These are phyloP conservation scores for Nymphicus hollandicus DNA, from an alignment of 2,113 vertebrate genomes.

Conservation along the genomic window DNA sequence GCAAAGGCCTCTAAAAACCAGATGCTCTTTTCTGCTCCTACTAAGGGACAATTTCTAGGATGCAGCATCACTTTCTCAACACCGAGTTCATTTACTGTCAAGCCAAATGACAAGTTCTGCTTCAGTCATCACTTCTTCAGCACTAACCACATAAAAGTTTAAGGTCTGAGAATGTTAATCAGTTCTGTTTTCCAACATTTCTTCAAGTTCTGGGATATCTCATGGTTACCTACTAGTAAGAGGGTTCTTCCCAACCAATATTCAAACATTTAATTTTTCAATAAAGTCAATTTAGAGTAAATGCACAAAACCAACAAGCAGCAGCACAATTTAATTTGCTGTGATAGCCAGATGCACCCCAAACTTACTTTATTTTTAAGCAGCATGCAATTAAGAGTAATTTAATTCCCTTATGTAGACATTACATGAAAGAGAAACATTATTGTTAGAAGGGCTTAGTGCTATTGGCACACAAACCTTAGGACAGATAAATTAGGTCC, in stretches of 20 bases:
- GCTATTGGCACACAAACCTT: slow-evolving; percentile 54
- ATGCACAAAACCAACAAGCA: slow-evolving; percentile 28
- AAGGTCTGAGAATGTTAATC: background rate
- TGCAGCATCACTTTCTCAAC: background rate
- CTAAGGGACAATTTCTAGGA: background rate
- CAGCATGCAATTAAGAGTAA: slow-evolving; percentile 23
- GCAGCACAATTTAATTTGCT: slow-evolving; percentile 17
- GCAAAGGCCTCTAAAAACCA: background rate
- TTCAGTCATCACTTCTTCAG: background rate
- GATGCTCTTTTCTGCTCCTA: background rate
- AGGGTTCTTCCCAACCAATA: slow-evolving; percentile 27
- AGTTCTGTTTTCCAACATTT: slow-evolving; percentile 38
- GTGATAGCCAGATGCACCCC: slow-evolving; percentile 2
- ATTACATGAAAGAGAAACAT: background rate
- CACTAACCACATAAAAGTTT: background rate
- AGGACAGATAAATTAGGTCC: slow-evolving; percentile 60
- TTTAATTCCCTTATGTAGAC: slow-evolving; percentile 13
- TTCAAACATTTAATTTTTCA: slow-evolving; percentile 36
- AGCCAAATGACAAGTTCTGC: background rate
- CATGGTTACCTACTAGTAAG: background rate
- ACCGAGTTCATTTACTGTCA: background rate
- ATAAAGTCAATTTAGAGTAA: slow-evolving; percentile 51
- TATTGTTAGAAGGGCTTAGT: slow-evolving; percentile 8
- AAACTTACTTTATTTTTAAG: slow-evolving; percentile 37
- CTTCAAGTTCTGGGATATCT: slow-evolving; percentile 31